phyloP scores from a whole-genome alignment of 2,888 invertebrate genomes.

The Drosophila koepferae region DNA sequence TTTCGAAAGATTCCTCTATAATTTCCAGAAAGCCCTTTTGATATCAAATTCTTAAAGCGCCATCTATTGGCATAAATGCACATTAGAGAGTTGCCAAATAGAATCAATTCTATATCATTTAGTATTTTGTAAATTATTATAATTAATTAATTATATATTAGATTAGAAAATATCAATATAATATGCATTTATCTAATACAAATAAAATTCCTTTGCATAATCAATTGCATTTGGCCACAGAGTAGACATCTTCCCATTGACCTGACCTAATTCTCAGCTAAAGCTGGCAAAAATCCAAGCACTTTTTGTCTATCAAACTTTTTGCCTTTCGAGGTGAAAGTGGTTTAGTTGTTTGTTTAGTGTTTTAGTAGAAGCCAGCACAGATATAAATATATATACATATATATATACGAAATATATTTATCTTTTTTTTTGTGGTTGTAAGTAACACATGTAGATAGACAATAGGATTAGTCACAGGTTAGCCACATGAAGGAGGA shows the following conservation, averaged over 20 bases:
- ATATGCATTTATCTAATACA: not conserved
- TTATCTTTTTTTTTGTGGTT: not conserved
- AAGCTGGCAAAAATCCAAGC: slow-evolving; percentile 41
- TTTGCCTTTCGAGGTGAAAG: slow-evolving; percentile 28
- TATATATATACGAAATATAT: not conserved
- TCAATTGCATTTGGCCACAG: not conserved
- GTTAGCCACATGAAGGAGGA: slow-evolving; percentile 49
- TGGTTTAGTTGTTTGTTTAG: slow-evolving; percentile 44
- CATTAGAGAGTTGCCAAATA: too few relatives aligned
- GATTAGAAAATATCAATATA: not conserved
- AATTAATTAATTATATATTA: too few relatives aligned
- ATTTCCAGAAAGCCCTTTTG: not conserved
- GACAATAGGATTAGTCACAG: slow-evolving; percentile 37
- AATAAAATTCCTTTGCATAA: slow-evolving; percentile 1
- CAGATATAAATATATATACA: slow-evolving; percentile 7
- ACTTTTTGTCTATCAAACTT: slow-evolving; percentile 1
- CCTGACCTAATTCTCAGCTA: slow-evolving; percentile 36
- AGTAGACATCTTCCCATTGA: slow-evolving; percentile 15
- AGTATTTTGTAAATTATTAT: not conserved
- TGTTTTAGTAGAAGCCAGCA: slow-evolving; percentile 49
- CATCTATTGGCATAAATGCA: not conserved
- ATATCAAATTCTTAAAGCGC: not conserved
- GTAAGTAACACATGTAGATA: slow-evolving; percentile 33
- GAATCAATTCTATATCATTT: not conserved
- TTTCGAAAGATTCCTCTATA: not conserved